Evolutionary conservation across 2,113 vertebrate genomes (phyloP).

Genomic region (Gavia stellata): DNA sequence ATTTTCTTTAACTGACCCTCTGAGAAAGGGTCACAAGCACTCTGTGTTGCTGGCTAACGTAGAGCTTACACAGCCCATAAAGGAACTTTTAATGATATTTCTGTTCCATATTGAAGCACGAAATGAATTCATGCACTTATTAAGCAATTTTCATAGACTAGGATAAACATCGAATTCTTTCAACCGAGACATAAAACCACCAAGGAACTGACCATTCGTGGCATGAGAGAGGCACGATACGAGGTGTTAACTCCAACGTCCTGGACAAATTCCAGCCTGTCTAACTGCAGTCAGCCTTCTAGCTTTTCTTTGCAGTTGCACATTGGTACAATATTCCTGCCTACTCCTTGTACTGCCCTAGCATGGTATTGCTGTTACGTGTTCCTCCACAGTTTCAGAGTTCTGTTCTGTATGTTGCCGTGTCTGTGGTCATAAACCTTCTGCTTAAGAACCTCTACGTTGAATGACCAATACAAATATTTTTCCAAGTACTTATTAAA

Average conservation of each 20-base stretch:
- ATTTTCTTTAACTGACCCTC: not conserved
- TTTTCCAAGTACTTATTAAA: not conserved
- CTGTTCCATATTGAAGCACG: not conserved
- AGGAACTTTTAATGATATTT: not conserved
- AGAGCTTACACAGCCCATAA: not conserved
- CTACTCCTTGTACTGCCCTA: not conserved
- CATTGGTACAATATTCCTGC: not conserved
- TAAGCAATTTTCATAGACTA: not conserved
- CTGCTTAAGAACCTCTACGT: not conserved
- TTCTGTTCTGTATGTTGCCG: not conserved
- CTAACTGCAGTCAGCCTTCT: not conserved
- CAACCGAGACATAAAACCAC: not conserved
- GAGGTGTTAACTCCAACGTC: not conserved
- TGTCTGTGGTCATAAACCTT: not conserved
- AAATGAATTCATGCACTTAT: not conserved
- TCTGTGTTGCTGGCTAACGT: not conserved
- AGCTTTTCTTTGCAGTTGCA: not conserved
- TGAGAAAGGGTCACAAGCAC: not conserved
- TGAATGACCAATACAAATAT: not conserved
- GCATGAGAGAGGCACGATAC: not conserved
- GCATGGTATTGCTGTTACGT: fast-evolving
- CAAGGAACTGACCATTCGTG: not conserved
- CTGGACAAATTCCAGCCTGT: not conserved
- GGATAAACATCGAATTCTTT: not conserved
- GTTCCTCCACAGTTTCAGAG: not conserved